These are phyloP conservation scores for Pimpla rufipes DNA, from an alignment of 2,888 invertebrate genomes.

Conservation along the genomic window DNA sequence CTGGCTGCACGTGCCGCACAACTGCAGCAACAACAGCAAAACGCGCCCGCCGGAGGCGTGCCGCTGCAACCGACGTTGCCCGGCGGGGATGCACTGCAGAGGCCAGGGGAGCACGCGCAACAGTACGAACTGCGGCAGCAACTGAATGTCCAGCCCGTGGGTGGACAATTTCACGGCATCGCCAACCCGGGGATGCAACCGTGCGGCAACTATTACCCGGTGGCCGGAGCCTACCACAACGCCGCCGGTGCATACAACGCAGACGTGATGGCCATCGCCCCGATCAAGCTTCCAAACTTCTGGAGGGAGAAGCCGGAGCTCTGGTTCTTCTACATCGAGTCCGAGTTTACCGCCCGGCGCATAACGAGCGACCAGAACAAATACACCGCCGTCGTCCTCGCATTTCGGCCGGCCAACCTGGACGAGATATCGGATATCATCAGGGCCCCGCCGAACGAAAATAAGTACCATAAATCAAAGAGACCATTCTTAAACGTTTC, in stretches of 20 bases:
- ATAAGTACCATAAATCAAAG: slow-evolving; percentile 40
- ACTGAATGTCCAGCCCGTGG: not conserved
- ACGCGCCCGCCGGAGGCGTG: not conserved
- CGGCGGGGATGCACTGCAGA: not conserved
- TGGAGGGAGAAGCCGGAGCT: slow-evolving; percentile 22
- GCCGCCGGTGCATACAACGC: not conserved
- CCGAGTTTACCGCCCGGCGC: slow-evolving; percentile 8
- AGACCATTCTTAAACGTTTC: slow-evolving; percentile 44
- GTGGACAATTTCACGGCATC: not conserved
- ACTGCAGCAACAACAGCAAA: not conserved
- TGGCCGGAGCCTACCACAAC: not conserved
- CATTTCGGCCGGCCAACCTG: slow-evolving; percentile 33
- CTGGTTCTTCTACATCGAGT: slow-evolving; percentile 52
- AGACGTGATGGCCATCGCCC: slow-evolving; percentile 3
- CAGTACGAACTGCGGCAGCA: no score
- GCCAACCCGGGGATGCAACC: not conserved
- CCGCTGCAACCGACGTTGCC: not conserved
- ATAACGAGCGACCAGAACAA: slow-evolving; percentile 26
- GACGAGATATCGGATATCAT: slow-evolving; percentile 45
- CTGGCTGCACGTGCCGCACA: not conserved
- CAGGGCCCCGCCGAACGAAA: slow-evolving; percentile 13
- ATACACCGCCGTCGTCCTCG: slow-evolving; percentile 11
- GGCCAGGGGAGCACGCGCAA: not conserved
- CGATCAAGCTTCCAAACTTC: slow-evolving; percentile 13
- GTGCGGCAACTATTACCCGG: not conserved